Base-by-base conservation (phyloP, 2,113 vertebrate species). In the Perca fluviatilis region DNA sequence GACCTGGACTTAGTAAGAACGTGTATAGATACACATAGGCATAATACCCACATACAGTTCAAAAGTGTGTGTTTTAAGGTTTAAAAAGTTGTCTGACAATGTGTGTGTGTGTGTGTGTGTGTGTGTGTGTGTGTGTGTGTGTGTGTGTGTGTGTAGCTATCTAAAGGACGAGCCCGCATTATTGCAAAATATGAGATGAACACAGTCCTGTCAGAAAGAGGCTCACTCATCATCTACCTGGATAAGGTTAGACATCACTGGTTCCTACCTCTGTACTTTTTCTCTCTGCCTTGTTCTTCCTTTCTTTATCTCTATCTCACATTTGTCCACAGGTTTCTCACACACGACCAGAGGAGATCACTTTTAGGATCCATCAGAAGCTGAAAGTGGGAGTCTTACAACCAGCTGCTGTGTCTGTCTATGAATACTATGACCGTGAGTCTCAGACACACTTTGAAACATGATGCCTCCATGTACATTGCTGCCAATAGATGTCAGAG, bases 211-310 rank as follows among this genome's bases (percentile, higher is more conserved):
- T 92, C 93, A 0, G 92, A 94, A 1, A 94, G 87, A 86, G 95
- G 96, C 68, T 97, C 97, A 0, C 91, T 98, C 71, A 89, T 98
- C 90, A 91, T 98, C 68, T 98, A 98, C 89, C 82, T 98, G 23
- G 91, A 97, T 58, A 96, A 96, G 95, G 97, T 97, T 63, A 68
- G 63, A 8, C 6, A 8, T 54, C 18, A 27, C 2, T 5, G 13
- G 77, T 33, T 23, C 62, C 11, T 3, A 2, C 2, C 16, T 27
- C 27, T 27, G 27, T 27, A 27, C 27, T 27, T 27, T 27, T 27
- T 27, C 27, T 27, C 27, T 27, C 27, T 27, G 27, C 27, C 27
- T 27, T 27, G 27, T 27, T 27, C 27, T 27, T 27, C 27, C 27
- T 27, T 27, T 27, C 27, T 27, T 27, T 27, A 27, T 27, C 27